A percentile compares a stretch with the other conserved stretches of the same genome.
phyloP scores from a whole-genome alignment of 2,113 vertebrate species.

The Centropristis striata region DNA sequence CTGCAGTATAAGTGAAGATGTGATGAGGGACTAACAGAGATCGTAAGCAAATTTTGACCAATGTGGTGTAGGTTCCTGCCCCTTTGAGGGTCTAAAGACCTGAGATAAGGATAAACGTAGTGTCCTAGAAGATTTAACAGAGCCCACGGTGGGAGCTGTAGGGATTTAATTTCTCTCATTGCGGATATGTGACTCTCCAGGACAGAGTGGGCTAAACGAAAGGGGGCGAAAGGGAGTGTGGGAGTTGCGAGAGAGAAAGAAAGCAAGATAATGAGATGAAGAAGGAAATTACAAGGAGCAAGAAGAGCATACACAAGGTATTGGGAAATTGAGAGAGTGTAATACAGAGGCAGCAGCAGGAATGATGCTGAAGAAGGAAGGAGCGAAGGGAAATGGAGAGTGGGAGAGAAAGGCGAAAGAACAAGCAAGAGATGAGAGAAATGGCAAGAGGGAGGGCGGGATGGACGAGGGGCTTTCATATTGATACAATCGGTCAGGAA shows the following conservation, averaged over 20 bases:
- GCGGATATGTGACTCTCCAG: constrained; percentile 67
- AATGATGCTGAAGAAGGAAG: constrained; percentile 54
- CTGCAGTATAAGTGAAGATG: background rate
- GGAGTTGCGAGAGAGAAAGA: constrained; percentile 51
- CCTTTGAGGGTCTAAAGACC: constrained; percentile 36
- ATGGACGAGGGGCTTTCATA: constrained; percentile 60
- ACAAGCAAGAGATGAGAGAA: constrained; percentile 30
- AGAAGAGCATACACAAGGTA: constrained; percentile 58
- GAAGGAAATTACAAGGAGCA: constrained; percentile 78
- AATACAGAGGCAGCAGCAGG: constrained; percentile 54
- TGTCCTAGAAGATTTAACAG: constrained; percentile 62
- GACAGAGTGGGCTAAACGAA: constrained; percentile 65
- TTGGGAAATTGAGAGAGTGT: constrained; percentile 50
- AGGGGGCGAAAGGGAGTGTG: constrained; percentile 59
- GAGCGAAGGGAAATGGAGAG: constrained; percentile 54
- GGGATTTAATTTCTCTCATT: constrained; percentile 71
- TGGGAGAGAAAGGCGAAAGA: constrained; percentile 35
- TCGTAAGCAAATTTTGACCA: constrained; percentile 19
- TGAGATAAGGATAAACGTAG: constrained; percentile 55
- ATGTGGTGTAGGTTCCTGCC: constrained; percentile 23
- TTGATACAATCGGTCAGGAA: constrained; percentile 79
- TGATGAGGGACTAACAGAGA: constrained; percentile 22
- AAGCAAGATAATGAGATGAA: constrained; percentile 79
- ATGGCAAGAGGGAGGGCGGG: constrained; percentile 31
- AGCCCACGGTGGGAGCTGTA: constrained; percentile 55